Evolutionary conservation across 2,797 vertebrate species (phyloP), one percentile per base, ranked within the genome.

Genomic region (Sebastes nivosus): DNA sequence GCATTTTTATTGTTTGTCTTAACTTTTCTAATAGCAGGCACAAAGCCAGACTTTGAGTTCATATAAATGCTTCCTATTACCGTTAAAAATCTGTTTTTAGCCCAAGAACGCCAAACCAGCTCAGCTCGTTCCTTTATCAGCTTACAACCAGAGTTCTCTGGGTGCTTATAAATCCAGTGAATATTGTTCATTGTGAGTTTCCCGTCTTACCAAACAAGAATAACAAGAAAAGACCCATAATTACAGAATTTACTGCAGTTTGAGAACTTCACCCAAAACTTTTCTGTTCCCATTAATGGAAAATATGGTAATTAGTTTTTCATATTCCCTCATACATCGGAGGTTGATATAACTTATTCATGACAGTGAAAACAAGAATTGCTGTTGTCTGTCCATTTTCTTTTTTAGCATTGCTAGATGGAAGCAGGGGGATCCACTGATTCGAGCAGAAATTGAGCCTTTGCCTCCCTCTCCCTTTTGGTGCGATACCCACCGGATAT

Each of bases 301-400:
- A 94, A 95, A 94, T 93, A 94, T 95, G 93, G 90, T 95, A 95
- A 95, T 95, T 93, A 91, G 93, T 89, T 94, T 92, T 94, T 93
- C 72, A 91, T 89, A 93, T 85, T 91, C 85, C 65, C 84, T 93
- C 87, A 88, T 89, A 89, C 89, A 91, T 92, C 20, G 79, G 85
- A 89, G 90, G 91, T 90, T 89, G 86, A 93, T 92, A 92, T 94
- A 93, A 95, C 90, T 94, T 94, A 94, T 95, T 95, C 93, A 95
- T 95, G 89, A 92, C 82, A 78, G 84, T 42, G 64, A 89, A 92
- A 93, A 91, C 91, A 90, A 92, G 90, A 88, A 89, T 83, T 86
- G 85, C 90, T 90, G 90, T 93, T 93, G 92, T 92, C 92, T 93
- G 92, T 93, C 92, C 85, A 16, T 89, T 93, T 90, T 88, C 80